Percentiles rank a stretch among this genome's conserved stretches.
Conservation (phyloP, 1,140 invertebrate species). For the Cherax quadricarinatus region DNA sequence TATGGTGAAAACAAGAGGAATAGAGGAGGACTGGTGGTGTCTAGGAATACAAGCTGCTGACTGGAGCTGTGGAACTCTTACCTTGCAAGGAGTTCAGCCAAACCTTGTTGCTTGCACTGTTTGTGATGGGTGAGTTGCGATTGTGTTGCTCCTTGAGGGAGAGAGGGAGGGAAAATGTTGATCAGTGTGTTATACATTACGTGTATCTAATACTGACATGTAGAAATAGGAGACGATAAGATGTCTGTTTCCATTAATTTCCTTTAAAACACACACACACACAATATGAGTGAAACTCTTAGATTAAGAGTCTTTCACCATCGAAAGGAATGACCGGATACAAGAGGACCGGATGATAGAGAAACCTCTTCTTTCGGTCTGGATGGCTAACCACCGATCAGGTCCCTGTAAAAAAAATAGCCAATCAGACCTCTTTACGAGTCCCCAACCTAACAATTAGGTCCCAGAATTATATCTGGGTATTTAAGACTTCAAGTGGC, state of each 20-base stretch:
- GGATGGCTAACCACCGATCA: slow-evolving; percentile 46
- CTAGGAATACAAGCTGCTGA: neutral
- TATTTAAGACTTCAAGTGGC: slow-evolving; percentile 61
- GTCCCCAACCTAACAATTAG: slow-evolving; percentile 55
- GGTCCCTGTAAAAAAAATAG: slow-evolving; percentile 45
- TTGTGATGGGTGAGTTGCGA: neutral
- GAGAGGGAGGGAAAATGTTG: no score
- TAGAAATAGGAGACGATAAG: no score
- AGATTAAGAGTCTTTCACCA: no score
- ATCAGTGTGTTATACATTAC: no score
- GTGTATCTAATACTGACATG: no score
- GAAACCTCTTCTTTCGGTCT: slow-evolving; percentile 8
- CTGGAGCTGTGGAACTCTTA: neutral
- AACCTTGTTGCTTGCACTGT: neutral
- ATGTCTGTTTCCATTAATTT: no score
- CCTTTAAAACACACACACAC: no score
- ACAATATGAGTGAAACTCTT: no score
- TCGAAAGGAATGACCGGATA: slow-evolving; percentile 25
- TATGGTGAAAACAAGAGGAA: no score
- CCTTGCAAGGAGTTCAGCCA: neutral
- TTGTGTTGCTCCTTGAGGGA: neutral
- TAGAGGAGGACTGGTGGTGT: neutral
- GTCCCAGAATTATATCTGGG: slow-evolving; percentile 64
- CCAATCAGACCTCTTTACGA: slow-evolving; percentile 58
- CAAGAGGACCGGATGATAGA: slow-evolving; percentile 49